Percentiles rank a stretch among this genome's conserved stretches.
Conservation (phyloP, 2,797 vertebrate genomes). For the Distichodus sexfasciatus region DNA sequence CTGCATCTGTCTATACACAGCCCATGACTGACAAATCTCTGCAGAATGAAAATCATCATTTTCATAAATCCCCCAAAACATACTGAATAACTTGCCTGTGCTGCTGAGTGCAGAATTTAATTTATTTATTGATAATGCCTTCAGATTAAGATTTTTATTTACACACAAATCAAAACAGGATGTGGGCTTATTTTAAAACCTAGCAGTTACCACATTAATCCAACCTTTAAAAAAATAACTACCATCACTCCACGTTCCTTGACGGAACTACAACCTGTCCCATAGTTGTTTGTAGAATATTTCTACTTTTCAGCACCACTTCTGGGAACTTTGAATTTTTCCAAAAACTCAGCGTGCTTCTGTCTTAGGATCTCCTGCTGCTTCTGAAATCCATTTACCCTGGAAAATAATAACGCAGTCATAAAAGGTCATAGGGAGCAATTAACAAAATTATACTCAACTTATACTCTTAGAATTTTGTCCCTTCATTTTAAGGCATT, state of each 20-base stretch:
- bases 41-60: neutral
- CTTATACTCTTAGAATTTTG: too few species aligned
- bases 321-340: conserved; percentile 61
- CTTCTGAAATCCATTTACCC: conserved; percentile 76
- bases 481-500: too few species aligned
- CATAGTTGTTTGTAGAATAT: neutral
- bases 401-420: conserved; percentile 55
- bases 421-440: too few species aligned
- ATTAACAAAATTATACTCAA: too few species aligned
- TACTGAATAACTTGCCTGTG: neutral
- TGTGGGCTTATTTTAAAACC: neutral
- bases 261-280: neutral
- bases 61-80: neutral
- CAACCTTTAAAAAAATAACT: neutral
- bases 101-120: neutral
- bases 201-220: neutral
- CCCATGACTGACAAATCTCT: neutral
- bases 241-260: neutral
- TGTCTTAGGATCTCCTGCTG: conserved; percentile 78
- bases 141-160: neutral
- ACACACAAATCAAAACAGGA: neutral
- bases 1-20: neutral
- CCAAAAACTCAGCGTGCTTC: conserved; percentile 70
- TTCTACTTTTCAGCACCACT: conserved; percentile 60
- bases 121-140: neutral